A percentile compares a stretch with the other conserved stretches of the same genome.
Evolutionary conservation across 2,113 vertebrate genomes (phyloP).

Genomic region (Gopherus flavomarginatus): DNA sequence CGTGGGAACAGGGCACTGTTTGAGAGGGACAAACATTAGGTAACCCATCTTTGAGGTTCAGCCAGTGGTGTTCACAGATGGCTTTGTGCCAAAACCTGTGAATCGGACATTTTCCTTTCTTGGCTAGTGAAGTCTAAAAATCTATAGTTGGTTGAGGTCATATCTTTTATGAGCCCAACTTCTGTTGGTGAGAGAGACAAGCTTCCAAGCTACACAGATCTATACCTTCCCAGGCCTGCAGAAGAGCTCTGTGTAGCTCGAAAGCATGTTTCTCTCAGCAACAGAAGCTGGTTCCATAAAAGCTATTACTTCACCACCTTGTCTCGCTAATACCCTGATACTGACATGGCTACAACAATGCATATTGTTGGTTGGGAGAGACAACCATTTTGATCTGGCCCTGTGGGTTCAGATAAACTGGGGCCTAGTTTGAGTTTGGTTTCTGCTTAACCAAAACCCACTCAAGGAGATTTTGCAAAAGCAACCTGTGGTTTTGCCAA

Average conservation of each 20-base stretch:
- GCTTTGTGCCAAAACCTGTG: background rate
- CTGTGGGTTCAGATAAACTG: background rate
- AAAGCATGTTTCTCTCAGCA: too few species aligned
- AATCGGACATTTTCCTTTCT: background rate
- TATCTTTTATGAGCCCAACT: too few species aligned
- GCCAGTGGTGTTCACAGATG: background rate
- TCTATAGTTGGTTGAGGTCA: too few species aligned
- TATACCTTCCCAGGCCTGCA: too few species aligned
- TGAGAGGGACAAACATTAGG: background rate
- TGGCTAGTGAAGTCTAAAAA: background rate
- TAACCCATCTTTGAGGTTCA: background rate
- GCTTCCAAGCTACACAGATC: too few species aligned
- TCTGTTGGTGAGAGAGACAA: too few species aligned
- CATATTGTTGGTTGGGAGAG: background rate
- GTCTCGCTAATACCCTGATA: background rate
- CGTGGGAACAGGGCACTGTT: background rate
- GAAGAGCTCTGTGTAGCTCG: too few species aligned
- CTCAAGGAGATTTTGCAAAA: background rate
- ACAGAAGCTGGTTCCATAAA: background rate
- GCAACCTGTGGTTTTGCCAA: background rate
- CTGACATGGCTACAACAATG: background rate
- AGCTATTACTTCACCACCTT: background rate
- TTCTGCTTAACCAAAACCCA: background rate
- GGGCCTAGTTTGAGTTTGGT: background rate
- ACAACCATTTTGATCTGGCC: background rate